A percentile compares a stretch with the other conserved stretches of the same genome.
phyloP scores from a whole-genome alignment of 2,888 invertebrate species.

The Rotaria magnacalcarata region DNA sequence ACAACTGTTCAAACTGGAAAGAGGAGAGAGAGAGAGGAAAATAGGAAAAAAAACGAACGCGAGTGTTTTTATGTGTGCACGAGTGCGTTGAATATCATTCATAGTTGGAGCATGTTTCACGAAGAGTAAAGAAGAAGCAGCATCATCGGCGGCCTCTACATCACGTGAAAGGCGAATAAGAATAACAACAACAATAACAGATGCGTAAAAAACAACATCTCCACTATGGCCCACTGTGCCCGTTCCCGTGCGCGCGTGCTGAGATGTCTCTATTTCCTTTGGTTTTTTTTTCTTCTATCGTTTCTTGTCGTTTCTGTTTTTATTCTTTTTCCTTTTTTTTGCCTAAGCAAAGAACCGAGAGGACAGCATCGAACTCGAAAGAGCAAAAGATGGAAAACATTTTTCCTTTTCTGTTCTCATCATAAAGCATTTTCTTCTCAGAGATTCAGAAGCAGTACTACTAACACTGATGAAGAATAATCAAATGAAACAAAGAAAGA shows the following conservation, averaged over 20 bases:
- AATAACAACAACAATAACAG: conserved; percentile 31
- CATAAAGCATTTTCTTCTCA: neutral
- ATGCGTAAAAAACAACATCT: conserved; percentile 31
- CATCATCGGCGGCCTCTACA: neutral
- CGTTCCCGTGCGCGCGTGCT: neutral
- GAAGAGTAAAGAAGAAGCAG: conserved; percentile 26
- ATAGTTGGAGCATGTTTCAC: neutral
- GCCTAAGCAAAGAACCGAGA: neutral
- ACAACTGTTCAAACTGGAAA: conserved; percentile 26
- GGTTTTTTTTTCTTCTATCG: conserved; percentile 13
- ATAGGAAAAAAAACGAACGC: neutral
- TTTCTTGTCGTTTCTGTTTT: conserved; percentile 10
- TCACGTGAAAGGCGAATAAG: conserved; percentile 18
- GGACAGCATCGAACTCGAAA: neutral
- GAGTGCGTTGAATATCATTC: neutral
- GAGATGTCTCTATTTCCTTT: conserved; percentile 7
- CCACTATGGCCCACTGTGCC: neutral
- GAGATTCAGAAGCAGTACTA: conserved; percentile 12
- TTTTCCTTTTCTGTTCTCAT: conserved; percentile 1
- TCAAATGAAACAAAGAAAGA: conserved; percentile 15
- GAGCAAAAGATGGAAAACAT: conserved; percentile 16
- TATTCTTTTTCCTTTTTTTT: neutral
- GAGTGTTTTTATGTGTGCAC: neutral
- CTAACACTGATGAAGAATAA: neutral
- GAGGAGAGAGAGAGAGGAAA: neutral